These are phyloP conservation scores for Eutolmus rufibarbis DNA, from an alignment of 2,888 invertebrate species.

Conservation along the genomic window DNA sequence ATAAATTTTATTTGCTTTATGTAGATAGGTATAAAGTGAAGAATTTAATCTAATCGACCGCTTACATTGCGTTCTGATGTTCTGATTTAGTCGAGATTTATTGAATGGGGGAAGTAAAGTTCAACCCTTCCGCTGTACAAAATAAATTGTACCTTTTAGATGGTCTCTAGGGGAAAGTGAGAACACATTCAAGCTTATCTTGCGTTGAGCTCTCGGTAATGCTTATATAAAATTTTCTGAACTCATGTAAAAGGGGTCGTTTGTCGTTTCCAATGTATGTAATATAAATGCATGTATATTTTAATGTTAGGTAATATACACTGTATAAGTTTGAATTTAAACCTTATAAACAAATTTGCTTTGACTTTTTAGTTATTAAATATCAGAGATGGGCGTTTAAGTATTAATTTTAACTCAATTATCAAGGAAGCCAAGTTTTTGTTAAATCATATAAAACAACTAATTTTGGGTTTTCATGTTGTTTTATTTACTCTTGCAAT, in stretches of 20 bases:
- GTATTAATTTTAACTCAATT: too few species aligned
- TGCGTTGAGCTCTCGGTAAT: neutral
- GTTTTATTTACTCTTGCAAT: too few species aligned
- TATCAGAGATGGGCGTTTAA: too few species aligned
- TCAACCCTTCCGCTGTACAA: conserved; percentile 29
- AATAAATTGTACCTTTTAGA: conserved; percentile 3
- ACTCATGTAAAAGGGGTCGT: neutral
- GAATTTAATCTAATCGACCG: conserved; percentile 7
- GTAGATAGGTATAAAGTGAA: neutral
- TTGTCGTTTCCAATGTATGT: neutral
- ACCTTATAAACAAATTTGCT: neutral
- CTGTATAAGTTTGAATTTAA: neutral
- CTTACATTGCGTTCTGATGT: neutral
- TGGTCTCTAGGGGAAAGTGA: neutral
- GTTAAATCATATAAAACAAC: too few species aligned
- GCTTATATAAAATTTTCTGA: neutral
- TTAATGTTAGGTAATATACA: neutral
- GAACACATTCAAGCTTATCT: neutral
- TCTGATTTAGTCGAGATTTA: neutral
- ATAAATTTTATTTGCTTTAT: neutral
- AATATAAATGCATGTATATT: neutral
- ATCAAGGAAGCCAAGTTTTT: too few species aligned
- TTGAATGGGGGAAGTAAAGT: conserved; percentile 1
- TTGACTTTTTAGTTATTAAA: too few species aligned
- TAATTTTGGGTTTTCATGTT: too few species aligned